phyloP scores from a whole-genome alignment of 2,888 invertebrate genomes.

The Acleris sparsana region DNA sequence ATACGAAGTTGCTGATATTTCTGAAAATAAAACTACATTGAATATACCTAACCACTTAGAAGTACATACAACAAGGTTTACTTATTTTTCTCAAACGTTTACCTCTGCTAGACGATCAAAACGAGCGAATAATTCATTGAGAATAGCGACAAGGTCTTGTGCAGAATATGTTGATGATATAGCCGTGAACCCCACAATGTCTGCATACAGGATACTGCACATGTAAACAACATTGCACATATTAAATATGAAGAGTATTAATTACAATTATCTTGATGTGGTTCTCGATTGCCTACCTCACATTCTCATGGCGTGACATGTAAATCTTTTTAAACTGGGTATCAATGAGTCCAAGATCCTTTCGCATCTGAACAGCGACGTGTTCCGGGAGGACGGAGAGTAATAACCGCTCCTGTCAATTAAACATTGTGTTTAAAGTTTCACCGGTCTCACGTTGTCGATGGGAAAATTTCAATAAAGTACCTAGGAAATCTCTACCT shows the following conservation, averaged over 20 bases:
- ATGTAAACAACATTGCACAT: conserved; percentile 47
- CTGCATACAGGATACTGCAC: conserved; percentile 96
- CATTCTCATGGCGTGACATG: conserved; percentile 98
- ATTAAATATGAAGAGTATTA: background rate
- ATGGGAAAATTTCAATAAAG: conserved; percentile 1
- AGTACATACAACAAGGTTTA: background rate
- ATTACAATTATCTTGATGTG: background rate
- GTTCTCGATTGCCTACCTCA: conserved; percentile 86
- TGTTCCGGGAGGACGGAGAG: conserved; percentile 97
- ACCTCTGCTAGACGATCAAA: conserved; percentile 95
- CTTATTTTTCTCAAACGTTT: conserved; percentile 50
- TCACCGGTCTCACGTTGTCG: conserved; percentile 8
- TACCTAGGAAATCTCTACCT: conserved; percentile 78
- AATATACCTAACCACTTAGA: background rate
- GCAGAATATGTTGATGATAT: conserved; percentile 97
- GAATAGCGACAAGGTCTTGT: conserved; percentile 96
- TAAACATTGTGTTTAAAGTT: conserved; percentile 29
- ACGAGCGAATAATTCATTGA: conserved; percentile 97
- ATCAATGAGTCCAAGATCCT: conserved; percentile 95
- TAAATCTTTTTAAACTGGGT: conserved; percentile 99
- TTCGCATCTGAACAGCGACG: conserved; percentile 97
- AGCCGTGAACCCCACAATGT: conserved; percentile 98
- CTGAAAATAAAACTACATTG: conserved; percentile 76
- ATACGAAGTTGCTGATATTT: conserved; percentile 97
- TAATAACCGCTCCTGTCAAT: conserved; percentile 92